Evolutionary conservation across 2,797 vertebrate species (phyloP).

Genomic region (Chiroxiphia lanceolata): DNA sequence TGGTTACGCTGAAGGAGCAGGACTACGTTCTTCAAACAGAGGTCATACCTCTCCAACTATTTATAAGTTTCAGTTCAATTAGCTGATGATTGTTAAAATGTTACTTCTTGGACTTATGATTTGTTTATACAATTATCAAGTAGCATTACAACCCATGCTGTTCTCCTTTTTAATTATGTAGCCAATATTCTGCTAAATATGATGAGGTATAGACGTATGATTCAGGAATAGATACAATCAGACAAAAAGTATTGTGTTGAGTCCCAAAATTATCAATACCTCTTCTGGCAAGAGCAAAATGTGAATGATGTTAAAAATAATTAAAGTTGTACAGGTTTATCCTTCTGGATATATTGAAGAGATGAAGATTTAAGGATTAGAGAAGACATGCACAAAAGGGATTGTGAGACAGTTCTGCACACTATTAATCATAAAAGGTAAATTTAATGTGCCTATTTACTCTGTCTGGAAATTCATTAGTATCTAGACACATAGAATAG

Average conservation of each 20-base stretch:
- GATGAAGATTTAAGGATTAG: not conserved
- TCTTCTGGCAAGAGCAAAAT: not conserved
- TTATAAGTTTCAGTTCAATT: not conserved
- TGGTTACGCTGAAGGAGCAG: not conserved
- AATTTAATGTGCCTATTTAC: not conserved
- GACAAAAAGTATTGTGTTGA: not conserved
- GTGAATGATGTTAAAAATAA: not conserved
- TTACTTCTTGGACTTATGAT: not conserved
- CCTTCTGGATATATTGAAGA: not conserved
- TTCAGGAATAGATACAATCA: not conserved
- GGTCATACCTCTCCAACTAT: not conserved
- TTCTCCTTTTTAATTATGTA: not conserved
- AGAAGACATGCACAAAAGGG: not conserved
- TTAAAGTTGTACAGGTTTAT: not conserved
- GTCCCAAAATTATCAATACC: not conserved
- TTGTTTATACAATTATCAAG: not conserved
- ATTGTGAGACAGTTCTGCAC: not conserved
- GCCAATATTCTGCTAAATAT: not conserved
- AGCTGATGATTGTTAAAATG: not conserved
- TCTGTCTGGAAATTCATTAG: not conserved
- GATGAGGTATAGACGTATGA: fast-evolving
- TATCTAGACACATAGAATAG: not conserved
- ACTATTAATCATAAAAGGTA: not conserved
- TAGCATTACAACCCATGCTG: not conserved
- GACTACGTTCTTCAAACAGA: not conserved